Conservation (phyloP, 2,797 vertebrate genomes). For the Potorous gilbertii region DNA sequence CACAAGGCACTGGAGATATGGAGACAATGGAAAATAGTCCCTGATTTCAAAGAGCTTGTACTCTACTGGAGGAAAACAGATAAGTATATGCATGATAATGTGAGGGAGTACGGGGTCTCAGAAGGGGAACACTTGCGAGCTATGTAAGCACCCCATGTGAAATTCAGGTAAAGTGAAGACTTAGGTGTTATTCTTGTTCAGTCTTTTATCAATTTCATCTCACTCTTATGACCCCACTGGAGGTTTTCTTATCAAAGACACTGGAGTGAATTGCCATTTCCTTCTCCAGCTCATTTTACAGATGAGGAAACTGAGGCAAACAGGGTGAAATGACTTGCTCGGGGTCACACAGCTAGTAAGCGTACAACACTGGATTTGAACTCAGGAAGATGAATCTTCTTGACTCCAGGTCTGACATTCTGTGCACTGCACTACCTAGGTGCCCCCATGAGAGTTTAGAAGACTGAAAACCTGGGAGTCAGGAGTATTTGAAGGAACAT, state of each 20-base stretch:
- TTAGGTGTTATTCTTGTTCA: not conserved
- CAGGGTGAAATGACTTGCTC: not conserved
- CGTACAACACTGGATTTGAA: not conserved
- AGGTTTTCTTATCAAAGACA: not conserved
- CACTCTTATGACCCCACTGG: not conserved
- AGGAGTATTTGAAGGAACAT: not conserved
- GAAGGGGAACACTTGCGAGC: not conserved
- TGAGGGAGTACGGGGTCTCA: not conserved
- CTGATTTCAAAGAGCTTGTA: not conserved
- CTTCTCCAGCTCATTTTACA: not conserved
- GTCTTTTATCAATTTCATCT: not conserved
- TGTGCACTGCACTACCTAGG: not conserved
- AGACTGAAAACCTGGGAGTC: not conserved
- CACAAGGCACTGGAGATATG: not conserved
- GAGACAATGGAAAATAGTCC: not conserved
- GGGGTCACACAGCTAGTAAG: not conserved
- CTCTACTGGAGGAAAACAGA: not conserved
- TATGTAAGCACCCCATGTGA: not conserved
- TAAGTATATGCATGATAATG: not conserved
- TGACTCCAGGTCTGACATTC: not conserved
- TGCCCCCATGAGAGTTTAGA: not conserved
- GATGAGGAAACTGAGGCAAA: not conserved
- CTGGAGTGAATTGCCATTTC: not conserved
- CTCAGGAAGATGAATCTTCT: not conserved
- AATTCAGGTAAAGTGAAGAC: not conserved